Evolutionary conservation across 30 jellyfish, hydroid and myxozoan genomes (phyloP).

Genomic region (Sanderia malayensis): DNA sequence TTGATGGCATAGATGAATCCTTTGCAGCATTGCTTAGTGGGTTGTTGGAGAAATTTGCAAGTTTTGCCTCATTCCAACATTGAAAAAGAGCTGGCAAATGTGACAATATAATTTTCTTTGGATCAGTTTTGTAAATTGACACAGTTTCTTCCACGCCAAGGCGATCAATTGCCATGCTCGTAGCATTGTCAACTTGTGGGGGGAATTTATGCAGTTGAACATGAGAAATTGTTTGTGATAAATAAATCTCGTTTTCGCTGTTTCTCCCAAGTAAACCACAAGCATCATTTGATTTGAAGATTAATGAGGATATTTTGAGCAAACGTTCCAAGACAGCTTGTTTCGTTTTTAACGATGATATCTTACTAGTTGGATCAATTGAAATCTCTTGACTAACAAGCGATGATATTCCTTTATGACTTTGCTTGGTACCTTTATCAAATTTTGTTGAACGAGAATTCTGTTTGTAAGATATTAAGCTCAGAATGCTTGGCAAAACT

Average conservation of each 20-base stretch:
- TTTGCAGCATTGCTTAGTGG: conserved; percentile 14
- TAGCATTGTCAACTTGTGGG: too few species aligned
- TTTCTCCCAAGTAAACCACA: background rate
- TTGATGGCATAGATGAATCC: conserved; percentile 12
- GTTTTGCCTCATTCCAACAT: conserved; percentile 76
- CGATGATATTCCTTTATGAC: conserved; percentile 30
- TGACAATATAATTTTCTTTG: conserved; percentile 5
- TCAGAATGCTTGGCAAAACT: conserved; percentile 64
- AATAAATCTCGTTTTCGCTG: background rate
- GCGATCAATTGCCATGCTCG: too few species aligned
- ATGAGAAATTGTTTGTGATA: background rate
- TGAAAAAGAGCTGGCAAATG: conserved; percentile 59
- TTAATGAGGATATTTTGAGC: conserved; percentile 43
- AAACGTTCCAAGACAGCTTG: conserved; percentile 44
- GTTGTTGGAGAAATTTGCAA: conserved; percentile 33
- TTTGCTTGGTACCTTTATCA: conserved; percentile 20
- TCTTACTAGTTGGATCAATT: conserved; percentile 52
- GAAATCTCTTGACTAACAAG: conserved; percentile 47
- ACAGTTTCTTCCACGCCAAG: too few species aligned
- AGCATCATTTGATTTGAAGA: conserved; percentile 6
- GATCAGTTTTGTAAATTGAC: too few species aligned
- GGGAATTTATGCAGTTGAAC: background rate
- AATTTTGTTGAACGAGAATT: background rate
- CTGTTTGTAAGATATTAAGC: conserved; percentile 62
- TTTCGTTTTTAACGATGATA: conserved; percentile 55